Base-by-base conservation (phyloP, 2,888 invertebrate genomes). In the Lottia scabra region DNA sequence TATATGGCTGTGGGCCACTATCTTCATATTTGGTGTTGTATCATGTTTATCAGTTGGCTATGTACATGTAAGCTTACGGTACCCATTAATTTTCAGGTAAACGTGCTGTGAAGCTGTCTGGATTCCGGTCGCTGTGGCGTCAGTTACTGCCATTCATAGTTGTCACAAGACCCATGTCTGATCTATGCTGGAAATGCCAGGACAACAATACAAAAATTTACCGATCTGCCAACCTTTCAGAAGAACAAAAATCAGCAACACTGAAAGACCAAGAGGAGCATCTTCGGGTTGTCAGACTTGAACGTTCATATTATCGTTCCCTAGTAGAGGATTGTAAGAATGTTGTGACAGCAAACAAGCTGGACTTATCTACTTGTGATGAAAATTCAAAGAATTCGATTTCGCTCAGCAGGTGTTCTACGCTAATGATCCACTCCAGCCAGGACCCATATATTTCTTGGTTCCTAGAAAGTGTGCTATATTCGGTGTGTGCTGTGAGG, bases 321-420 rank as follows among this genome's bases (percentile, higher is more conserved):
- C 12, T 46, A 16, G 2, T 46, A 12, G 16, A 46, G 12, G 12
- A 12, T 1, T 12, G 13, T 16, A 46, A 46, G 16, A 16, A 46
- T 16, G 2, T 46, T 46, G 1, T 46, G 16, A 46, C 12, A 16
- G 46, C 13, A 46, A 15, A 1, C 13, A 16, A 0, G 2, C 2
- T 46, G n/a, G n/a, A n/a, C n/a, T 44, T 63, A 2, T 46, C 67
- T 45, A 67, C 70, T 4, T 67, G 70, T 63, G 67, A 65, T 19
- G 8, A 65, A 13, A 38, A 56, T 2, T 66, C 45, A 8, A 64
- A 70, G 15, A 70, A 73, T 79, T 78, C 74, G 80, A 80, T 44
- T 79, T 74, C 77, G 78, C 78, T 26, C 81, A 82, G 30, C 80
- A 80, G 62, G 74, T 81, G n/a, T 74, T 77, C 46, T 79, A 75